Evolutionary conservation across 1,140 invertebrate genomes (phyloP).

Genomic region (Drosophila auraria): DNA sequence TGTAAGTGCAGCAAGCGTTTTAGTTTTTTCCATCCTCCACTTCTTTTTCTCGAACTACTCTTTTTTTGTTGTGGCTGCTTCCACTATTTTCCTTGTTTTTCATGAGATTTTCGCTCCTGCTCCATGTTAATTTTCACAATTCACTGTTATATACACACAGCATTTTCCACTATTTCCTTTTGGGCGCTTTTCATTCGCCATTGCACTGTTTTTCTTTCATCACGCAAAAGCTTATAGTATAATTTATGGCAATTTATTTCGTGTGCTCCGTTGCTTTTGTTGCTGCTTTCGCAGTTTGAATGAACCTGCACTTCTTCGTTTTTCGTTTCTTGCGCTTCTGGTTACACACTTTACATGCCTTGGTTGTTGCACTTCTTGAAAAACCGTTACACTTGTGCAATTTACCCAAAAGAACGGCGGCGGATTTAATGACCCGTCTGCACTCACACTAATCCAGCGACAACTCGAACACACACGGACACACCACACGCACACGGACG

Average conservation of each 20-base stretch:
- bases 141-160: constrained; percentile 46
- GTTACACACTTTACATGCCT: constrained; percentile 63
- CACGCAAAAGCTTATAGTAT: constrained; percentile 66
- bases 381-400: constrained; percentile 81
- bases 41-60: constrained; percentile 38
- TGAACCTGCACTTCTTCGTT: constrained; percentile 66
- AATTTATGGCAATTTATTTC: constrained; percentile 74
- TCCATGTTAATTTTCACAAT: constrained; percentile 60
- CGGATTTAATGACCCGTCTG: constrained; percentile 58
- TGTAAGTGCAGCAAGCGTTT: constrained; percentile 34
- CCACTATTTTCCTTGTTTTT: constrained; percentile 55
- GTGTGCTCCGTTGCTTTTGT: constrained; percentile 30
- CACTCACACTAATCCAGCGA: constrained; percentile 53
- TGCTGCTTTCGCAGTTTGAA: constrained; percentile 64
- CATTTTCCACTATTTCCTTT: constrained; percentile 74
- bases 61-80: constrained; percentile 50
- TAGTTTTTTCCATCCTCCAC: constrained; percentile 37
- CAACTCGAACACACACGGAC: constrained; percentile 11
- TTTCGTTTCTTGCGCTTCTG: constrained; percentile 24
- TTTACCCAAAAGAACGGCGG: constrained; percentile 68
- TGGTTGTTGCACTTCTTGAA: constrained; percentile 69
- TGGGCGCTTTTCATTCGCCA: constrained; percentile 64
- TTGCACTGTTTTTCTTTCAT: constrained; percentile 52
- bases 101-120: constrained; percentile 21
- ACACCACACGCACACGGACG: constrained; percentile 17